Evolutionary conservation across 2,113 vertebrate species (phyloP).

Genomic region (Alethe diademata): DNA sequence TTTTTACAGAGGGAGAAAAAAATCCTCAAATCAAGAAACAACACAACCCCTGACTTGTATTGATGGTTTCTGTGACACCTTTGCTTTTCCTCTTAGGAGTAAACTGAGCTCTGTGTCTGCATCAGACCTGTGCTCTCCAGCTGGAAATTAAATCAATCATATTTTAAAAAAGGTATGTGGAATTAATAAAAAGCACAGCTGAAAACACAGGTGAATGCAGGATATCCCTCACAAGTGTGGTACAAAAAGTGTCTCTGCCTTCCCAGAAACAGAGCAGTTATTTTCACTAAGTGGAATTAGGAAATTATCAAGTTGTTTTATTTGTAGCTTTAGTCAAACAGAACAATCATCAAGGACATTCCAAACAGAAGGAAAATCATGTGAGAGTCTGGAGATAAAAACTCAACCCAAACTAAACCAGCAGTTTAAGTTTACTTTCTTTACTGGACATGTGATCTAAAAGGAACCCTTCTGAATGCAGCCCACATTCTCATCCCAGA

Average conservation of each 20-base stretch:
- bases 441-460: not conserved
- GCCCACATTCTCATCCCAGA: not conserved
- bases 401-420: not conserved
- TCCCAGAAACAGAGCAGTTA: not conserved
- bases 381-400: not conserved
- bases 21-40: not conserved
- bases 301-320: not conserved
- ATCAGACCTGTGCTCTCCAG: not conserved
- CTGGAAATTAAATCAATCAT: not conserved
- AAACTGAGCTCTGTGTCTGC: not conserved
- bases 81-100: not conserved
- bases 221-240: not conserved
- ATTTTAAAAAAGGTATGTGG: accelerated
- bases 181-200: not conserved
- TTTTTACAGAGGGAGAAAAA: not conserved
- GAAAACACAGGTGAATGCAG: not conserved
- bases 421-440: not conserved
- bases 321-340: not conserved
- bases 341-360: not conserved
- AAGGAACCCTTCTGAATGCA: not conserved
- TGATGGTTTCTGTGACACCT: not conserved
- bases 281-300: not conserved
- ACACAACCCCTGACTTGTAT: accelerated
- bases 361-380: not conserved
- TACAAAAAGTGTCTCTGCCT: not conserved